phyloP scores from a whole-genome alignment of 2,888 invertebrate species.

The Capitulum mitella region DNA sequence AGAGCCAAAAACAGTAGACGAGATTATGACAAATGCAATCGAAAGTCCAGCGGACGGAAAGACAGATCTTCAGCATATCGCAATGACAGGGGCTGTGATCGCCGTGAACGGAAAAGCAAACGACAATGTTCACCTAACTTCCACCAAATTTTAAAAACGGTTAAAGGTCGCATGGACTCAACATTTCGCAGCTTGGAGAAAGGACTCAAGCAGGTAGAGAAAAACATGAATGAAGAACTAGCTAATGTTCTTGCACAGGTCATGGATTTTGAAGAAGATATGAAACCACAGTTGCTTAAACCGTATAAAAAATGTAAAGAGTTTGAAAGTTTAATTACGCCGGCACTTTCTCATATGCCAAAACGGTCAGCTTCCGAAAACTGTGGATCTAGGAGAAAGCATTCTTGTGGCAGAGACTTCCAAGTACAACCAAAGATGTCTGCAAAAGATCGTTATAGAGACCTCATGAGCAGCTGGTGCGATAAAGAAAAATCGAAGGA shows the following conservation, averaged over 20 bases:
- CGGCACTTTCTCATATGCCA: not conserved
- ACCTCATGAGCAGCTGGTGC: not conserved
- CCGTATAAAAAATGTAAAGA: conserved; percentile 13
- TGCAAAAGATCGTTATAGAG: not conserved
- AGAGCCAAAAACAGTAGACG: not conserved
- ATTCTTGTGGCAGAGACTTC: not conserved
- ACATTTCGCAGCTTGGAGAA: not conserved
- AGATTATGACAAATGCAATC: not conserved
- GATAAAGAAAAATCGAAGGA: not conserved
- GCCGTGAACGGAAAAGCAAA: not conserved
- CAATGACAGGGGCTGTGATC: not conserved
- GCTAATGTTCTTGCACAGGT: conserved; percentile 1
- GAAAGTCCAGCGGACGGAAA: not conserved
- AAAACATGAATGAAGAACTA: not conserved
- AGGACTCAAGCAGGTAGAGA: not conserved
- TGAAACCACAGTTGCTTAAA: not conserved
- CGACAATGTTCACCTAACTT: not conserved
- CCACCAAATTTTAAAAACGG: not conserved
- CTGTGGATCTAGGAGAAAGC: not conserved
- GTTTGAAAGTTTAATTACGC: not conserved
- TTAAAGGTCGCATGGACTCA: not conserved
- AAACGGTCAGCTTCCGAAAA: not conserved
- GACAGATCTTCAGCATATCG: not conserved
- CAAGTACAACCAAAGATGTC: not conserved
- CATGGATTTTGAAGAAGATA: not conserved